Evolutionary conservation across 2,113 vertebrate genomes (phyloP), one percentile per base, ranked within the genome.

Genomic region (Dipodomys ordii): DNA sequence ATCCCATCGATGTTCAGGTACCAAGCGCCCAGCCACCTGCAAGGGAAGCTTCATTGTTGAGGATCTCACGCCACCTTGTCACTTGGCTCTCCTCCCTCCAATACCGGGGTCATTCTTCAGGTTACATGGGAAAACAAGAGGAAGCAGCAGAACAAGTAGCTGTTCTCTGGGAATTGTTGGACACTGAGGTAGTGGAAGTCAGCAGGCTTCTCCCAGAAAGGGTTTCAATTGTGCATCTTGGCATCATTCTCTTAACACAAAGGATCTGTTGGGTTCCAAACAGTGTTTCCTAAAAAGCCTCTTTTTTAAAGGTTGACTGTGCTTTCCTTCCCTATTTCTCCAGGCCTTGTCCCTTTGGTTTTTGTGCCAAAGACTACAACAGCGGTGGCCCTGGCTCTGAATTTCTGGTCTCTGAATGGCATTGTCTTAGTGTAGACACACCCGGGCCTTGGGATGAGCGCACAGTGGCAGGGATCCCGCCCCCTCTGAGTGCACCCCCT

Each of bases 1-100:
- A 97, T n/a, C 99, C 99, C 6, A 76, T 99, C 81, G 99, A 99
- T 82, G 99, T 99, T 76, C 99, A 99, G 99, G 99, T 99, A 98
- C 77, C 81, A 18, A 65, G 10, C 32, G 0, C 15, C 2, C 3
- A 35, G 0, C 27, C 6, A 2, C 3, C 6, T 6, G 23, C 7
- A 5, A 1, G 9, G 18, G 32, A 16, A 20, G 46, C 86, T 80
- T 32, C 32, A 13, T 53, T 53, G 49, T 53, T 39, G 0, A 13
- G 30, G 53, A 3, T 30, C 62, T 22, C 49, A 12, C 3, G 6
- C 6, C 15, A 11, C 16, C 35, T 74, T 20, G 18, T 44, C 30
- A 0, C 49, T 2, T 25, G 65, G 23, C 8, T 20, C 53, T 57
- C 30, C 77, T 49, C 16, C 79, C 49, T 23, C 60, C 30, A 25